phyloP scores from a whole-genome alignment of 2,888 invertebrate genomes.

The Diloba caeruleocephala region DNA sequence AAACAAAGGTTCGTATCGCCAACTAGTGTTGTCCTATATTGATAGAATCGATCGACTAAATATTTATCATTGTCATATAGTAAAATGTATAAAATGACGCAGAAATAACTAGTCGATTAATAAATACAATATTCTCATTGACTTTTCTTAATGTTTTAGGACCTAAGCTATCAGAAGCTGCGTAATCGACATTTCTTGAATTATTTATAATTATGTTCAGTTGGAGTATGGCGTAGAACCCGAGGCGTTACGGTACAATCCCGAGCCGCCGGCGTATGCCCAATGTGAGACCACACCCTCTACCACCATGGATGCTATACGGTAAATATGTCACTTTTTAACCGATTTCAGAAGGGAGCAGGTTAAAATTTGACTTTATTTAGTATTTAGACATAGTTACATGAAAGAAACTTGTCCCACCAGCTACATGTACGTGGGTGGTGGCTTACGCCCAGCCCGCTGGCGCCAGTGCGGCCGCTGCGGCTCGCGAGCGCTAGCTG shows the following conservation, averaged over 20 bases:
- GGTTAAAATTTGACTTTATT: too few species aligned
- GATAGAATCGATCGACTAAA: too few species aligned
- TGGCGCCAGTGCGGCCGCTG: conserved; percentile 79
- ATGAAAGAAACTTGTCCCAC: neutral
- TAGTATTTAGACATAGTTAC: too few species aligned
- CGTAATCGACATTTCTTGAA: too few species aligned
- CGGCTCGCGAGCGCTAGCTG: conserved; percentile 72
- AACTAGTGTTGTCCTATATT: too few species aligned
- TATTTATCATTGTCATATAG: too few species aligned
- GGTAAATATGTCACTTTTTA: conserved; percentile 73
- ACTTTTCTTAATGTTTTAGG: too few species aligned
- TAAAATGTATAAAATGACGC: too few species aligned
- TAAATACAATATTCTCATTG: too few species aligned
- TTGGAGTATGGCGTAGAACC: conserved; percentile 95
- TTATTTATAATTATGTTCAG: conserved; percentile 66
- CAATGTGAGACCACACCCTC: conserved; percentile 89
- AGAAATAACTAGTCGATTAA: too few species aligned
- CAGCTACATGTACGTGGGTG: conserved; percentile 84
- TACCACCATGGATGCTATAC: conserved; percentile 88
- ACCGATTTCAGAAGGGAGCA: neutral
- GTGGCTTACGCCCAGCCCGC: conserved; percentile 65
- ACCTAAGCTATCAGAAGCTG: too few species aligned
- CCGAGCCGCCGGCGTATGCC: conserved; percentile 88
- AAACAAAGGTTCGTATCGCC: too few species aligned
- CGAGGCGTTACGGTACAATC: conserved; percentile 91